A percentile compares a stretch with the other conserved stretches of the same genome.
Conservation (phyloP, 2,888 invertebrate genomes). For the Polydrusus pterygomalis region DNA sequence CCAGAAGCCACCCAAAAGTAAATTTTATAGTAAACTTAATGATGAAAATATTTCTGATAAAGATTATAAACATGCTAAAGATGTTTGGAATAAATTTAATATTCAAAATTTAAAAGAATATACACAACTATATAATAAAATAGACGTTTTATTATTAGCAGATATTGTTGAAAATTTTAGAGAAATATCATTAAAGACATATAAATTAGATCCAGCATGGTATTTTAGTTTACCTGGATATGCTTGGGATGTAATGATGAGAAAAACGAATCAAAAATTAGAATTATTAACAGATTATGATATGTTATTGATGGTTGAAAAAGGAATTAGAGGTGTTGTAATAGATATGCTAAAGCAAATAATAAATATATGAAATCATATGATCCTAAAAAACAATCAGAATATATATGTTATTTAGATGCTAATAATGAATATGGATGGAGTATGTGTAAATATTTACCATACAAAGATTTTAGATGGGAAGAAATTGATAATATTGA, state of each 20-base stretch:
- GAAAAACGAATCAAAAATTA: constrained; percentile 29
- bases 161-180: constrained; percentile 2
- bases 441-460: constrained; percentile 9
- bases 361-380: constrained; percentile 22
- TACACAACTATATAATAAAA: constrained; percentile 8
- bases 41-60: constrained; percentile 3
- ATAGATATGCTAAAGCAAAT: constrained; percentile 17
- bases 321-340: constrained; percentile 36
- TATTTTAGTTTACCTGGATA: constrained; percentile 22
- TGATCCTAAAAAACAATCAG: constrained; percentile 1
- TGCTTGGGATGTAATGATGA: constrained; percentile 27
- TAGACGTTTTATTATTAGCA: background rate
- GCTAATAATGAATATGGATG: constrained; percentile 10
- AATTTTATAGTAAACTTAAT: constrained; percentile 2
- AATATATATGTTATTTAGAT: constrained; percentile 23
- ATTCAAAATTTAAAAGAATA: background rate
- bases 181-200: background rate
- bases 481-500: background rate
- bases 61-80: background rate
- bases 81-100: constrained; percentile 2
- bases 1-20: background rate
- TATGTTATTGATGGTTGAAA: constrained; percentile 39
- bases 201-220: constrained; percentile 1
- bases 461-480: constrained; percentile 24
- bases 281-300: constrained; percentile 46